These are phyloP conservation scores for Calcarius lapponicus DNA, from an alignment of 2,797 vertebrate genomes.

Conservation along the genomic window DNA sequence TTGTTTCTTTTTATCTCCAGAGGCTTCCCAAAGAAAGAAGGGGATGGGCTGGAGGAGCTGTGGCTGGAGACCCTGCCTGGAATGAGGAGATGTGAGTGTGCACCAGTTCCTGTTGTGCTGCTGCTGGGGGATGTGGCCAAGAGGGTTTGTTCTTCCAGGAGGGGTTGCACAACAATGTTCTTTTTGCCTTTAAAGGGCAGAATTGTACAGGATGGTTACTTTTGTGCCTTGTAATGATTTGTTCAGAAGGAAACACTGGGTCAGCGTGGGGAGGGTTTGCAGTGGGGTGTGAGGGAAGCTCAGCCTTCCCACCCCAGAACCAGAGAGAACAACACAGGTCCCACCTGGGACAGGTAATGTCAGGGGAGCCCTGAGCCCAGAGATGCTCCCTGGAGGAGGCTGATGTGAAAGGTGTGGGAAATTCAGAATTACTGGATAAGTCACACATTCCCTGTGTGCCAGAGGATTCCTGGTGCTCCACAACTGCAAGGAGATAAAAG, in stretches of 20 bases:
- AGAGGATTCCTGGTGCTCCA: neutral
- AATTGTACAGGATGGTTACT: neutral
- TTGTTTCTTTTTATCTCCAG: neutral
- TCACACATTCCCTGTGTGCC: neutral
- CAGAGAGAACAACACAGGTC: too few species aligned
- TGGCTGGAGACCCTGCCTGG: neutral
- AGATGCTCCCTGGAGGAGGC: neutral
- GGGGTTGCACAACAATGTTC: neutral
- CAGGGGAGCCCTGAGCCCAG: fast-evolving
- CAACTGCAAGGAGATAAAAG: neutral
- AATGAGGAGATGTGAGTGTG: neutral
- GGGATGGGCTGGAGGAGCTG: neutral
- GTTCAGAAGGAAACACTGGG: neutral
- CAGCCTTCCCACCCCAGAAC: neutral
- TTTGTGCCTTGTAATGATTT: neutral
- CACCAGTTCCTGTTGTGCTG: fast-evolving
- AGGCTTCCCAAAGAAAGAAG: neutral
- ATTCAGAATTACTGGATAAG: neutral
- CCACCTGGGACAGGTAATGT: neutral
- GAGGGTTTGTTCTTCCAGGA: neutral
- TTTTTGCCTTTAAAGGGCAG: neutral
- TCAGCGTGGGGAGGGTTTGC: fast-evolving
- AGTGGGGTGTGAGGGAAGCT: neutral
- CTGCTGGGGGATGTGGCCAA: neutral
- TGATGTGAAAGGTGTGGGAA: neutral